These are phyloP conservation scores for Centruroides vittatus DNA, from an alignment of 1,140 invertebrate species.

Conservation along the genomic window DNA sequence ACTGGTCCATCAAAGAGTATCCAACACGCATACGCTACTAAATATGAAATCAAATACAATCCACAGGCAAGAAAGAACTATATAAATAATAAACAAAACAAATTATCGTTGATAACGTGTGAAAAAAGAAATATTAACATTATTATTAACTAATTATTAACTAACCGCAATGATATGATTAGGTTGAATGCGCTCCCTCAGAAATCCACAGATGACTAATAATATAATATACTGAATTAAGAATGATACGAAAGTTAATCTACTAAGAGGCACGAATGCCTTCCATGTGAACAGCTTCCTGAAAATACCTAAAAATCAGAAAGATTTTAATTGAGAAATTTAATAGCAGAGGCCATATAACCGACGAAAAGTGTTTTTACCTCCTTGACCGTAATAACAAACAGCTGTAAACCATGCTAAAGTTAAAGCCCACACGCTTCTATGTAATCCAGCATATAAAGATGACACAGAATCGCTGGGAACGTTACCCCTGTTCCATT, in stretches of 20 bases:
- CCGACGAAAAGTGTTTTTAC: background rate
- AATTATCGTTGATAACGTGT: no score
- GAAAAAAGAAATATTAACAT: no score
- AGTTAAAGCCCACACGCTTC: constrained; percentile 20
- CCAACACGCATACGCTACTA: no score
- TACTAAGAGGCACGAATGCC: constrained; percentile 26
- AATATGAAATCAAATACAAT: no score
- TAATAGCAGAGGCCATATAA: background rate
- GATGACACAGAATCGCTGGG: constrained; percentile 11
- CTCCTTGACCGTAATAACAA: constrained; percentile 16
- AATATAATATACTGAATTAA: constrained; percentile 25
- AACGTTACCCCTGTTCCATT: constrained; percentile 13
- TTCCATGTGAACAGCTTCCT: constrained; percentile 30
- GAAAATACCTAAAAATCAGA: constrained; percentile 23
- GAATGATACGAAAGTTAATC: constrained; percentile 30
- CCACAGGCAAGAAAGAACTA: no score
- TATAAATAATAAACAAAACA: no score
- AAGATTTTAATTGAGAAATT: background rate
- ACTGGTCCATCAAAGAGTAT: no score
- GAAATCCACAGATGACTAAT: constrained; percentile 6
- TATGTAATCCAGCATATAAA: constrained; percentile 18
- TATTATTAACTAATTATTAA: background rate
- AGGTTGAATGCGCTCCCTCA: constrained; percentile 10
- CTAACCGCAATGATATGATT: constrained; percentile 15
- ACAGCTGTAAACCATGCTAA: constrained; percentile 15